These are phyloP conservation scores for Drosophila cyrtoloma DNA, from an alignment of 2,888 invertebrate species.

Conservation along the genomic window DNA sequence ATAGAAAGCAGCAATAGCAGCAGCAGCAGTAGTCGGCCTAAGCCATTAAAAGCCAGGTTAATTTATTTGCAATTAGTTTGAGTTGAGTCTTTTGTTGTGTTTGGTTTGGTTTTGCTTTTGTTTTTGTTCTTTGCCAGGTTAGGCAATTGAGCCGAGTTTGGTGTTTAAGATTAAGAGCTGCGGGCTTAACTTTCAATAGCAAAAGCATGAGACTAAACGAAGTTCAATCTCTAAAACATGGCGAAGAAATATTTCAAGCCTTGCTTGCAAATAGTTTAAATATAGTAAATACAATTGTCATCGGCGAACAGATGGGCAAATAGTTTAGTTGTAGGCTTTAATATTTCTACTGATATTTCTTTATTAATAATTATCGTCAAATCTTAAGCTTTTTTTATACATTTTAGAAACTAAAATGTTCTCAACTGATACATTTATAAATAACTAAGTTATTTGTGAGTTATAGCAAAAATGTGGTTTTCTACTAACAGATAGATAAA, in stretches of 20 bases:
- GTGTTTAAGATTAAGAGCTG: conserved; percentile 18
- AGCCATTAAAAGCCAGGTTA: conserved; percentile 72
- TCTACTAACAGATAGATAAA: not conserved
- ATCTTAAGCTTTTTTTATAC: no score
- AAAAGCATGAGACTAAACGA: not conserved
- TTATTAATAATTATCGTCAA: no score
- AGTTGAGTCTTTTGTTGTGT: conserved; percentile 27
- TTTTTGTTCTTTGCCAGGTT: conserved; percentile 14
- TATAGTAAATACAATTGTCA: not conserved
- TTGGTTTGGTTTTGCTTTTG: not conserved
- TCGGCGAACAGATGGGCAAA: not conserved
- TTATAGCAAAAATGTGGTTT: not conserved
- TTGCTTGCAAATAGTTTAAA: not conserved
- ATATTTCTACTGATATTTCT: no score
- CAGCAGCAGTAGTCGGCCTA: conserved; percentile 13
- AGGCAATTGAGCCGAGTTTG: not conserved
- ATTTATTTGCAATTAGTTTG: conserved; percentile 79
- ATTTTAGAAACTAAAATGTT: no score
- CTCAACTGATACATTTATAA: no score
- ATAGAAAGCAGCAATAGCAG: conserved; percentile 9
- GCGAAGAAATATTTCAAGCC: not conserved
- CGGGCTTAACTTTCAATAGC: conserved; percentile 1
- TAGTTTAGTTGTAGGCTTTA: no score
- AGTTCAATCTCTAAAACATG: not conserved
- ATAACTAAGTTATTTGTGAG: no score